Base-by-base conservation (phyloP, 2,113 vertebrate species). In the Campylomormyrus tamandua region DNA sequence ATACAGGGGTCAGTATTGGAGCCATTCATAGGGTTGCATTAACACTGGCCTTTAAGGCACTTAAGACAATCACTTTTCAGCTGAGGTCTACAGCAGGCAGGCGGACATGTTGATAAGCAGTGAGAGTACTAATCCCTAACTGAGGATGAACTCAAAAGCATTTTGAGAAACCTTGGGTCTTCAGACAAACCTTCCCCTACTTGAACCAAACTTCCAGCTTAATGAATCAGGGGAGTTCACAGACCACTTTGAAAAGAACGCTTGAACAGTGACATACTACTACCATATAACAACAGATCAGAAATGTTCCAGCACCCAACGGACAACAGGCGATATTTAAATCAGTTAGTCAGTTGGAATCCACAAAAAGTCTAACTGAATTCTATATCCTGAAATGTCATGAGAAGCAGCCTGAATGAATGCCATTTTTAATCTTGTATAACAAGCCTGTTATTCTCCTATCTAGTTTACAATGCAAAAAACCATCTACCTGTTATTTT, bases 391-490 rank as follows among this genome's bases (percentile, higher is more conserved):
- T 90, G 90, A 92, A 93, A 93, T 92, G 19, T 84, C 92, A 95
- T 90, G 93, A 92, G 90, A 92, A 90, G 90, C 93, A 92, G 53
- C 86, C 93, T 93, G 90, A 94, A 89, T 94, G 91, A 95, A 94
- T 90, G 92, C 94, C 94, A 94, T 94, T 94, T 92, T 90, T 95
- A 95, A 24, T 94, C 93, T 94, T 94, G 94, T 95, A 96, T 89
- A 84, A 95, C 93, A 95, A 93, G 96, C 94, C 94, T 58, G 92
- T 93, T 94, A 92, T 45, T 89, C 93, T 93, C 93, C 91, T 92
- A 95, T 94, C 93, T 94, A 96, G 94, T 94, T 92, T 93, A 93
- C 92, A 95, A 93, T 95, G 94, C 92, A n/a, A 88, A 93, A 93
- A 94, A 95, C 96, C 95, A 35, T 74, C 58, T 56, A 90, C 39